These are phyloP conservation scores for Hydropsyche tenuis DNA, from an alignment of 1,140 invertebrate genomes.

Conservation along the genomic window DNA sequence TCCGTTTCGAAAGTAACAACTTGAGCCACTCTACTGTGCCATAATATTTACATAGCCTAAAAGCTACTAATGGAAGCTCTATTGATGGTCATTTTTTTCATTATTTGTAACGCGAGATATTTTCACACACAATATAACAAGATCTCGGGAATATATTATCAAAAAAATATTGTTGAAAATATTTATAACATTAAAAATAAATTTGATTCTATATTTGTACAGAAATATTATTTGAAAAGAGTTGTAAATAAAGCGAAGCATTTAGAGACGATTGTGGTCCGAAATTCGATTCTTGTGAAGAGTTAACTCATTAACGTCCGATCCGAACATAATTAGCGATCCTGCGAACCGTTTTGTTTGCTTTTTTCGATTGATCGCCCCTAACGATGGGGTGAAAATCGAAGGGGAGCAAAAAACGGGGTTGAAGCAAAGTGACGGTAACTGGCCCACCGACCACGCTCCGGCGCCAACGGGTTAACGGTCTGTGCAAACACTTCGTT, in stretches of 20 bases:
- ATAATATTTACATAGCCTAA: constrained; percentile 31
- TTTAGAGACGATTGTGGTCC: too few species aligned
- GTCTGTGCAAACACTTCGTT: constrained; percentile 18
- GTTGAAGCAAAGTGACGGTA: background rate
- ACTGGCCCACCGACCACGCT: background rate
- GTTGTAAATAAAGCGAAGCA: too few species aligned
- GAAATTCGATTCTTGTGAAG: background rate
- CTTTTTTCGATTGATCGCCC: constrained; percentile 34
- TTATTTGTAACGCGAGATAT: constrained; percentile 6
- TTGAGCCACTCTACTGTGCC: constrained; percentile 10
- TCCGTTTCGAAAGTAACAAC: constrained; percentile 21
- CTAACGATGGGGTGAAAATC: background rate
- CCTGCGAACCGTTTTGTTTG: constrained; percentile 32
- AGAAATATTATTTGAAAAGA: too few species aligned
- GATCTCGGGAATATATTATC: too few species aligned
- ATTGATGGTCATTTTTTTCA: constrained; percentile 5
- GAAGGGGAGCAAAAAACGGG: background rate
- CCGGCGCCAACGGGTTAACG: background rate
- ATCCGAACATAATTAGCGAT: constrained; percentile 29
- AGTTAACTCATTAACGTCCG: constrained; percentile 4
- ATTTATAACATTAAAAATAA: background rate
- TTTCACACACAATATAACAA: background rate
- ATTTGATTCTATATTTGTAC: background rate
- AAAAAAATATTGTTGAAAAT: too few species aligned
- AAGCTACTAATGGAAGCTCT: constrained; percentile 30